Evolutionary conservation across 2,888 invertebrate species (phyloP), one percentile per base, ranked within the genome.

Genomic region (Trissolcus brochymenae): DNA sequence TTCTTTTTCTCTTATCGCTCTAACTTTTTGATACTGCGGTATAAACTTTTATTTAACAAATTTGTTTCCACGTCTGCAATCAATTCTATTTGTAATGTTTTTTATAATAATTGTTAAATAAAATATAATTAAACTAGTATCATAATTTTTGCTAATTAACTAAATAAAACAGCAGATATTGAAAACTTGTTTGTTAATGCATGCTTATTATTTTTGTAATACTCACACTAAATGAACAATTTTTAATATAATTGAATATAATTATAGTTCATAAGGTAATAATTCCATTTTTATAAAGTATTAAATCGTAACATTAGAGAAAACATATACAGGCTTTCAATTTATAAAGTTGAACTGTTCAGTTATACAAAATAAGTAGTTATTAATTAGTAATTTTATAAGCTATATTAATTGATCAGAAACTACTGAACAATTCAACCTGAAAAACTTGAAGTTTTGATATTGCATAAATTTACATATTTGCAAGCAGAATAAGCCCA

Each of bases 301-400:
- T 35, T 35, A 9, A 35, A 35, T 35, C 2, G 35, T 9, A 35
- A 35, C 29, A 29, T 29, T 11, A 19, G 55, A 54, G 41, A 50
- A 84, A 84, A 87, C 87, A 88, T 86, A 88, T 88, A 89, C 88
- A 88, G 87, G 88, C 87, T 88, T 88, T 82, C n/a, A 66, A 67
- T 75, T 62, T 46, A 14, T 71, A 29, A 19, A 29, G 16, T 41
- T 14, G 14, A 40, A 14, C 14, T 46, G 46, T 60, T 16, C 46
- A 46, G n/a, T 46, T 4, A 6, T 14, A 6, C 7, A 46, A 46
- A 16, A 9, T 16, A 14, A 46, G 46, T 46, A 16, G 16, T 46
- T n/a, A 14, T 46, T 6, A 46, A 46, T 46, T 6, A 46, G 46
- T 46, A 16, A n/a, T 46, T 2, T 14, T 14, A 43, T 14, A 46